phyloP scores from a whole-genome alignment of 1,140 invertebrate species.

The Scaptomyza montana region DNA sequence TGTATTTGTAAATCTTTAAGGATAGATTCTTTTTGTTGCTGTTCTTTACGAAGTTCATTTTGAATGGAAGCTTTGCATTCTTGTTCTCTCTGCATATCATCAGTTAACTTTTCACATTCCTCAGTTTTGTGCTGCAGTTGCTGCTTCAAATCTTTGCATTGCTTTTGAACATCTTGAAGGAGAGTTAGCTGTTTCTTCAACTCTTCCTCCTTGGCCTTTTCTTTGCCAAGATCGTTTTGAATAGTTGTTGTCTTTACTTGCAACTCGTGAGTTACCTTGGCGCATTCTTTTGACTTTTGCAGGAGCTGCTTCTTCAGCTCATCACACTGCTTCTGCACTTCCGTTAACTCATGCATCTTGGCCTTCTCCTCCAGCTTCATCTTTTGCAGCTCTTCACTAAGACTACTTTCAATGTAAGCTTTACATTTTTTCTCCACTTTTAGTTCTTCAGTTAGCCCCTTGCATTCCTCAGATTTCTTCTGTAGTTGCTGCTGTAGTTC shows the following conservation, averaged over 20 bases:
- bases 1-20: not conserved
- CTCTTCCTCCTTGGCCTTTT: not conserved
- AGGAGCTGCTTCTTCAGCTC: not conserved
- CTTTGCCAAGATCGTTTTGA: not conserved
- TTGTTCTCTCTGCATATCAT: not conserved
- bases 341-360: not conserved
- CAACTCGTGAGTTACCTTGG: not conserved
- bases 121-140: not conserved
- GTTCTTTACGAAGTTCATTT: not conserved
- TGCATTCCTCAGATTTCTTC: not conserved
- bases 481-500: not conserved
- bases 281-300: not conserved
- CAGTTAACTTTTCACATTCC: not conserved
- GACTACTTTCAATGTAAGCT: not conserved
- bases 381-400: not conserved
- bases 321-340: not conserved
- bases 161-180: not conserved
- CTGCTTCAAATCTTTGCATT: not conserved
- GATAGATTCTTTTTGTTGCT: not conserved
- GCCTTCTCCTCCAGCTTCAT: not conserved
- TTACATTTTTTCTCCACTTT: not conserved
- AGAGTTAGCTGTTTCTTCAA: not conserved
- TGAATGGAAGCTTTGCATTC: not conserved
- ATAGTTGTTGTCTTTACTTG: slow-evolving; percentile 4
- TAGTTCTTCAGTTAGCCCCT: not conserved